Evolutionary conservation across 2,113 vertebrate species (phyloP).

Genomic region (Scytalopus superciliaris): DNA sequence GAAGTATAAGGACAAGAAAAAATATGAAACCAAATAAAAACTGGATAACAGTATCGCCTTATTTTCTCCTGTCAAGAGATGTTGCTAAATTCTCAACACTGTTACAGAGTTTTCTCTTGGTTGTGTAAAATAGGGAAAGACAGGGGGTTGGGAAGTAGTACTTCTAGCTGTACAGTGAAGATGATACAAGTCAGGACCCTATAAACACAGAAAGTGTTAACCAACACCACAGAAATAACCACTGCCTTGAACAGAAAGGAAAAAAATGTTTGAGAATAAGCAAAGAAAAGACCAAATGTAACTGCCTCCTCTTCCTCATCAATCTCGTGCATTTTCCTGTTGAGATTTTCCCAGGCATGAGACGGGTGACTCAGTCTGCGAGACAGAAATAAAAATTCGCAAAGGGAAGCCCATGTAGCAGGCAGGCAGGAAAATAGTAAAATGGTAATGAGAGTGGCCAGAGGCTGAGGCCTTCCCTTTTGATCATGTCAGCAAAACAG

Average conservation of each 20-base stretch:
- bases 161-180: not conserved
- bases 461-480: slow-evolving; percentile 41
- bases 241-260: not conserved
- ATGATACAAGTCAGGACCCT: not conserved
- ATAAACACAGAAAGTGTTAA: not conserved
- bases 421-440: slow-evolving; percentile 36
- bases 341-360: slow-evolving; percentile 4
- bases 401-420: slow-evolving; percentile 48
- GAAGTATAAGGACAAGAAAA: slow-evolving; percentile 20
- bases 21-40: slow-evolving; percentile 44
- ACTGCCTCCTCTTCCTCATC: not conserved
- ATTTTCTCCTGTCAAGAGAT: not conserved
- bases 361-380: not conserved
- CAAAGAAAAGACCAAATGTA: not conserved
- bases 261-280: not conserved
- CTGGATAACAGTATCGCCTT: not conserved
- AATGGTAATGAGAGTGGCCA: slow-evolving; percentile 42
- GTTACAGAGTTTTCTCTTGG: not conserved
- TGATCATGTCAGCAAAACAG: slow-evolving; percentile 5
- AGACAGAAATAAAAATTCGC: slow-evolving; percentile 2
- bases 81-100: not conserved
- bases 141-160: not conserved
- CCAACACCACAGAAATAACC: not conserved
- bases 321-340: not conserved
- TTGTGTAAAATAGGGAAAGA: not conserved